Percentiles rank a stretch among this genome's conserved stretches.
Conservation (phyloP, 2,888 invertebrate genomes). For the Ophion ventricosus region DNA sequence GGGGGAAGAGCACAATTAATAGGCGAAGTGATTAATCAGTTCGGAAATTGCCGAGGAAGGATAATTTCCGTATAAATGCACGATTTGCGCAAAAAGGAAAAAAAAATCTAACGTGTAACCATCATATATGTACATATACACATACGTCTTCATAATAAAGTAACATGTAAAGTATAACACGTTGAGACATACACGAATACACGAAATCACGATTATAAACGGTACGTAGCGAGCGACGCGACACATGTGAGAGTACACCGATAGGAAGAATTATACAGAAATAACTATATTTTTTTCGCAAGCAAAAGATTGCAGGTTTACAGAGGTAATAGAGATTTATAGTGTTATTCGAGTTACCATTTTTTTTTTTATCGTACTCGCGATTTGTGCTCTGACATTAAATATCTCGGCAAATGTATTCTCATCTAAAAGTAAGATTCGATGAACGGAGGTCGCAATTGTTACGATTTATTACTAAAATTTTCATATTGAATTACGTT, state of each 20-base stretch:
- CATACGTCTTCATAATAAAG: conserved; percentile 69
- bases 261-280: conserved; percentile 60
- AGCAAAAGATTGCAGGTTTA: conserved; percentile 61
- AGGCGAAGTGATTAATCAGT: conserved; percentile 3
- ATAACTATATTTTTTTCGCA: conserved; percentile 71
- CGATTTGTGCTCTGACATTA: conserved; percentile 32
- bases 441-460: neutral
- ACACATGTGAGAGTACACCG: conserved; percentile 10
- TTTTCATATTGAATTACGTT: neutral
- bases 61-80: neutral
- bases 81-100: conserved; percentile 34
- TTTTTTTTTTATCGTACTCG: conserved; percentile 50
- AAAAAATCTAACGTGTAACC: conserved; percentile 49
- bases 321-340: conserved; percentile 69
- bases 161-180: conserved; percentile 31
- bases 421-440: neutral
- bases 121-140: conserved; percentile 62
- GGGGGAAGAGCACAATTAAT: neutral
- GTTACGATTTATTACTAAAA: neutral
- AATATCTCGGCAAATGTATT: conserved; percentile 1
- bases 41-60: conserved; percentile 14
- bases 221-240: neutral
- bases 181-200: conserved; percentile 30
- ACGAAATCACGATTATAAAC: conserved; percentile 36
- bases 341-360: conserved; percentile 64